phyloP scores from a whole-genome alignment of 35 echinoderm and acorn worm species.

The Heliocidaris erythrogramma region DNA sequence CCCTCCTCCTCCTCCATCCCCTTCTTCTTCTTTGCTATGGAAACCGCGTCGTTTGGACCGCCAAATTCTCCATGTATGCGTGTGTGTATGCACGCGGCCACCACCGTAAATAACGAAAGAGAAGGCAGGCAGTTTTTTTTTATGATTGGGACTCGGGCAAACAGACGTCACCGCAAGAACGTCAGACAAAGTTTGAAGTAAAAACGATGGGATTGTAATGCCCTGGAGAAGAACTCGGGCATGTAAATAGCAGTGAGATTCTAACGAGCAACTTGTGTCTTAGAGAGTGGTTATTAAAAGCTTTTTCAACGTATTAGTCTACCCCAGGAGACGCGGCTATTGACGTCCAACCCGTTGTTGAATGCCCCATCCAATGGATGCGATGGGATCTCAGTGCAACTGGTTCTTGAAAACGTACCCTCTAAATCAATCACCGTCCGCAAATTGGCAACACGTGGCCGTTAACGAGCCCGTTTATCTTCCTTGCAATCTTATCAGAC shows the following conservation, averaged over 20 bases:
- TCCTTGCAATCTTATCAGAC: not conserved
- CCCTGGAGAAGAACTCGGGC: conserved; percentile 17
- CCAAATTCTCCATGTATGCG: not conserved
- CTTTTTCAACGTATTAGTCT: conserved; percentile 17
- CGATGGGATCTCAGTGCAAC: not conserved
- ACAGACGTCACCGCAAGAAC: conserved; percentile 26
- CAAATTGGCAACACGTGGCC: not conserved
- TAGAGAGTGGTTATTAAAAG: conserved; percentile 37
- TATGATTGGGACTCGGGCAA: conserved; percentile 17
- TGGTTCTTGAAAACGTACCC: not conserved
- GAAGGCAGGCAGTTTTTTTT: not conserved
- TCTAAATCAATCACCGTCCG: not conserved
- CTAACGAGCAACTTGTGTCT: conserved; percentile 36
- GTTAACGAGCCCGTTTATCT: not conserved
- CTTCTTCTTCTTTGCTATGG: not conserved
- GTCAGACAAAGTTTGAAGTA: conserved; percentile 26
- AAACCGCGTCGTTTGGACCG: not conserved
- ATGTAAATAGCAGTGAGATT: conserved; percentile 25
- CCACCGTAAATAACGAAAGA: not conserved
- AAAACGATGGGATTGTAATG: not conserved
- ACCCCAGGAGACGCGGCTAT: not conserved
- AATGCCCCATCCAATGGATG: not conserved
- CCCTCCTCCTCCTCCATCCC: not conserved
- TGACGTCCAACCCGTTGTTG: not conserved
- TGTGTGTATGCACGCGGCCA: not conserved